Percentiles rank a stretch among this genome's conserved stretches.
phyloP scores from a whole-genome alignment of 2,113 vertebrate genomes.

The Platysteira castanea region DNA sequence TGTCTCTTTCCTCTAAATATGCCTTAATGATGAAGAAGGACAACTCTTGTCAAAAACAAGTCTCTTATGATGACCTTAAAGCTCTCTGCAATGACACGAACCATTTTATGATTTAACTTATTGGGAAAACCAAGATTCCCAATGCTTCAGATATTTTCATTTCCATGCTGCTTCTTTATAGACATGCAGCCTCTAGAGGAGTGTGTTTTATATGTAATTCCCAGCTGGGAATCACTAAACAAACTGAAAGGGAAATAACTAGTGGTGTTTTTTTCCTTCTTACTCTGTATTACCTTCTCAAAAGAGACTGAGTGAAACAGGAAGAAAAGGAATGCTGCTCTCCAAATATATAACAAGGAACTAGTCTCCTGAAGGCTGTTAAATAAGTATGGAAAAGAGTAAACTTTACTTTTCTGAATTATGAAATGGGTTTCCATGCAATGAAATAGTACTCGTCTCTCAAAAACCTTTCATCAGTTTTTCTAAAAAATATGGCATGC shows the following conservation, averaged over 20 bases:
- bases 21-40: not conserved
- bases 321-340: not conserved
- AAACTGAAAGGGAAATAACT: not conserved
- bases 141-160: not conserved
- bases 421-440: not conserved
- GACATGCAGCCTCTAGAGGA: not conserved
- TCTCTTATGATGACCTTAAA: not conserved
- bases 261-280: not conserved
- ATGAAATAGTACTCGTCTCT: not conserved
- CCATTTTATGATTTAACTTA: not conserved
- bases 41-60: not conserved
- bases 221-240: not conserved
- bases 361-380: not conserved
- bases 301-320: not conserved
- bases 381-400: not conserved
- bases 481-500: not conserved
- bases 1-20: not conserved
- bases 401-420: slow-evolving; percentile 21
- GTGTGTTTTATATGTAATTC: not conserved
- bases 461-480: not conserved
- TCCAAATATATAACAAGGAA: not conserved
- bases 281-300: not conserved
- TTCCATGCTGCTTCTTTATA: not conserved
- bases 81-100: not conserved
- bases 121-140: not conserved